These are phyloP conservation scores for Drosophila macrospina DNA, from an alignment of 2,888 invertebrate genomes.

Conservation along the genomic window DNA sequence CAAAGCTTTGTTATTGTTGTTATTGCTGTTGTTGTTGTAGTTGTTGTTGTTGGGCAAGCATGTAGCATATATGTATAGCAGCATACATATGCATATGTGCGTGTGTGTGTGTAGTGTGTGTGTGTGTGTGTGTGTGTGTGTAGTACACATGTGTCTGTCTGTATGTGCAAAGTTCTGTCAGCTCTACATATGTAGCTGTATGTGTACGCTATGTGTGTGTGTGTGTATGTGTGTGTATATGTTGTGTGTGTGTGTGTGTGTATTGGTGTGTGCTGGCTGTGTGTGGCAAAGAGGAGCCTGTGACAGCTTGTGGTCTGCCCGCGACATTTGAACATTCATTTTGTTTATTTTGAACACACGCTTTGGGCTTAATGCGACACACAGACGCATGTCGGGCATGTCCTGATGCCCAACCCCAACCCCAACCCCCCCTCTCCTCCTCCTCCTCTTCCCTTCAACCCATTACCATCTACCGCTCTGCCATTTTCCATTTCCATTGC, in stretches of 20 bases:
- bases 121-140: conserved; percentile 14
- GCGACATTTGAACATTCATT: conserved; percentile 81
- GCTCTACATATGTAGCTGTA: conserved; percentile 7
- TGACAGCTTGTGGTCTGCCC: conserved; percentile 83
- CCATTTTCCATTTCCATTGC: not conserved
- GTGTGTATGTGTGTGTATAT: conserved; percentile 4
- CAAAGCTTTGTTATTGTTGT: conserved; percentile 63
- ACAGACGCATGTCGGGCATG: conserved; percentile 41
- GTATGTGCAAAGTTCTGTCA: conserved; percentile 43
- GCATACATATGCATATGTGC: conserved; percentile 11
- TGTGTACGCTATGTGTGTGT: conserved; percentile 12
- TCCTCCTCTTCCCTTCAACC: not conserved
- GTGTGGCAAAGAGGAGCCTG: conserved; percentile 62
- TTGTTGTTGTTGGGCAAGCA: conserved; percentile 52
- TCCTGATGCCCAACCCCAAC: not conserved
- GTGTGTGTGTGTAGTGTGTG: conserved; percentile 16
- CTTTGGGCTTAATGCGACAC: conserved; percentile 66
- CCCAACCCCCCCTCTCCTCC: not conserved
- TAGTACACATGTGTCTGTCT: conserved; percentile 24
- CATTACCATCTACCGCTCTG: not conserved
- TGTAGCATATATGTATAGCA: conserved; percentile 33
- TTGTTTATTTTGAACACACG: conserved; percentile 75
- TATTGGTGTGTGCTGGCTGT: conserved; percentile 12
- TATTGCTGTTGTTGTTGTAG: conserved; percentile 17
- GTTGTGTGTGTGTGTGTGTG: conserved; percentile 17